phyloP scores from a whole-genome alignment of 1,140 invertebrate species.

The Uloborus diversus region DNA sequence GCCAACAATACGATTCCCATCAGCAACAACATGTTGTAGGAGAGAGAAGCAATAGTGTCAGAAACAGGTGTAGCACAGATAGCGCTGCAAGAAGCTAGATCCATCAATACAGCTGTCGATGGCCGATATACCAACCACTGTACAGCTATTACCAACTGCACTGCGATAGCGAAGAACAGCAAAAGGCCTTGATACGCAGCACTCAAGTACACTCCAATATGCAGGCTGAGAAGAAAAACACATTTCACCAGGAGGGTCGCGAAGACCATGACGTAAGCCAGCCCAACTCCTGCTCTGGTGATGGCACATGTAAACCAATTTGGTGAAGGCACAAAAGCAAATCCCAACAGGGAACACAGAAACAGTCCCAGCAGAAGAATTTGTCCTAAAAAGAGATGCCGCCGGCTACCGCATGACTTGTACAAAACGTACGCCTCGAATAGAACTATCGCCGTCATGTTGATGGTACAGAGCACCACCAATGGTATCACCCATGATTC shows the following conservation, averaged over 20 bases:
- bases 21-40: conserved; percentile 84
- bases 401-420: conserved; percentile 80
- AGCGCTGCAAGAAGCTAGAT: conserved; percentile 17
- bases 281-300: conserved; percentile 83
- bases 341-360: conserved; percentile 80
- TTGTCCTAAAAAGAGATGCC: conserved; percentile 90
- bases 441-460: conserved; percentile 80
- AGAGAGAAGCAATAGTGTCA: conserved; percentile 78
- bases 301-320: conserved; percentile 78
- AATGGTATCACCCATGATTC: conserved; percentile 88
- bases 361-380: conserved; percentile 88
- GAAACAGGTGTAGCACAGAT: conserved; percentile 62
- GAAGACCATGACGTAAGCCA: conserved; percentile 89
- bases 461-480: conserved; percentile 78
- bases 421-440: conserved; percentile 89
- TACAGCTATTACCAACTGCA: conserved; percentile 79
- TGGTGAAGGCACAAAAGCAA: conserved; percentile 81
- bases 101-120: conserved; percentile 35
- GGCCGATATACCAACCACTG: conserved; percentile 60
- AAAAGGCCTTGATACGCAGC: conserved; percentile 88
- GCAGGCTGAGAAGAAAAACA: conserved; percentile 89
- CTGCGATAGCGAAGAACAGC: conserved; percentile 80
- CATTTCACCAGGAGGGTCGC: conserved; percentile 92
- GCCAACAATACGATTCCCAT: conserved; percentile 84
- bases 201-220: conserved; percentile 90